phyloP scores from a whole-genome alignment of 2,888 invertebrate species.

The Hermaeophaga mercurialis region DNA sequence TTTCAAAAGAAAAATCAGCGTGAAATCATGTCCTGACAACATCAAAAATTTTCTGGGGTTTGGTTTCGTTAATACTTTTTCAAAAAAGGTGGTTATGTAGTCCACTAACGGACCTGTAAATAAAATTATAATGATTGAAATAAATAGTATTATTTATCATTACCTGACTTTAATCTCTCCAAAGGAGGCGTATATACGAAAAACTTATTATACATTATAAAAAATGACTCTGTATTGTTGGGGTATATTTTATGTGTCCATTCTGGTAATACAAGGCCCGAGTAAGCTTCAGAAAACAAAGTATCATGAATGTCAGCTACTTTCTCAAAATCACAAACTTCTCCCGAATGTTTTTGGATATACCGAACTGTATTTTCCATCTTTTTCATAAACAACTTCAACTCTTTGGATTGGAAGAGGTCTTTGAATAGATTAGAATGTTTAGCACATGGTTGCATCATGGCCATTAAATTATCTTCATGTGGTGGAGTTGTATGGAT shows the following conservation, averaged over 20 bases:
- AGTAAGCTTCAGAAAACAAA: constrained; percentile 66
- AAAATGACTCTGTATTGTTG: not conserved
- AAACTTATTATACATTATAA: not conserved
- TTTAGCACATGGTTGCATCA: constrained; percentile 31
- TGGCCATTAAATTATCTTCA: constrained; percentile 59
- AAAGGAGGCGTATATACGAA: not conserved
- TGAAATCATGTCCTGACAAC: constrained; percentile 79
- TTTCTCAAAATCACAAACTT: constrained; percentile 60
- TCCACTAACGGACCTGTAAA: constrained; percentile 36
- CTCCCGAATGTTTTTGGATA: constrained; percentile 66
- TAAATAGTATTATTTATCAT: not conserved
- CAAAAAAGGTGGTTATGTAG: constrained; percentile 31
- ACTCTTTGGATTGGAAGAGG: constrained; percentile 11
- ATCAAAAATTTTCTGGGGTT: constrained; percentile 64
- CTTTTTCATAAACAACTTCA: constrained; percentile 44
- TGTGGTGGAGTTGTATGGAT: constrained; percentile 67
- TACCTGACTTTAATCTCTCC: constrained; percentile 10
- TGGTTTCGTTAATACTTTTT: constrained; percentile 11
- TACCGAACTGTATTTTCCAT: constrained; percentile 66
- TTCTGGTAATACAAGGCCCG: constrained; percentile 56
- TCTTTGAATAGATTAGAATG: constrained; percentile 23
- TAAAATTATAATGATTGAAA: not conserved
- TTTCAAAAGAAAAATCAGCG: constrained; percentile 70
- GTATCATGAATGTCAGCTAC: constrained; percentile 62
- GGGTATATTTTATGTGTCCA: constrained; percentile 62